Percentiles rank a stretch among this genome's conserved stretches.
Evolutionary conservation across 1,140 invertebrate species (phyloP).

Genomic region (Drosophila rufa): DNA sequence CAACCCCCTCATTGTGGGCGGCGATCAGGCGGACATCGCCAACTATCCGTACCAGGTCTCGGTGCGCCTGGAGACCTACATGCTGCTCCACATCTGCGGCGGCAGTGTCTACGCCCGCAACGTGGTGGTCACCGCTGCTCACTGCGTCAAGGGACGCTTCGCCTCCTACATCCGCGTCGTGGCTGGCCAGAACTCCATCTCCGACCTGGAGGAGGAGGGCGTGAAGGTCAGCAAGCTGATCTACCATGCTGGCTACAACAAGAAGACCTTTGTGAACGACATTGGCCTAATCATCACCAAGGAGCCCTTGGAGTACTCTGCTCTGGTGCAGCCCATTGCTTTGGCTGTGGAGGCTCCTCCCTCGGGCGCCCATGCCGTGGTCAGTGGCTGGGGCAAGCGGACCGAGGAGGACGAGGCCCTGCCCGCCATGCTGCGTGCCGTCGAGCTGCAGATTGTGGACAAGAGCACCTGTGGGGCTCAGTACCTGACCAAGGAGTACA

Average conservation of each 20-base stretch:
- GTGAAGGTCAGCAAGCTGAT: constrained; percentile 70
- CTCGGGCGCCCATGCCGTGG: constrained; percentile 71
- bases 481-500: constrained; percentile 72
- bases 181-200: constrained; percentile 70
- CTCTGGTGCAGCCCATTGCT: constrained; percentile 63
- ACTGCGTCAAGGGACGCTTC: constrained; percentile 85
- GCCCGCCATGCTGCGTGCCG: constrained; percentile 61
- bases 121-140: constrained; percentile 87
- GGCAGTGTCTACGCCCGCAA: constrained; percentile 85
- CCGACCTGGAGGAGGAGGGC: constrained; percentile 68
- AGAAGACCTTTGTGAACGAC: constrained; percentile 75
- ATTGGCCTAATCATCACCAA: constrained; percentile 76
- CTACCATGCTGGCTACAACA: constrained; percentile 64
- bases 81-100: constrained; percentile 70
- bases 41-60: constrained; percentile 72
- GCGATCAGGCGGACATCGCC: constrained; percentile 52
- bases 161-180: constrained; percentile 66
- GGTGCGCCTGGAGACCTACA: constrained; percentile 70
- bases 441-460: constrained; percentile 85
- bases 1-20: constrained; percentile 61
- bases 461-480: constrained; percentile 56
- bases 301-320: constrained; percentile 49
- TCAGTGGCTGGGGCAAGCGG: constrained; percentile 86
- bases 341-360: constrained; percentile 48
- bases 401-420: constrained; percentile 58